These are phyloP conservation scores for Marmota monax DNA, from an alignment of 2,113 vertebrate genomes.

Conservation along the genomic window DNA sequence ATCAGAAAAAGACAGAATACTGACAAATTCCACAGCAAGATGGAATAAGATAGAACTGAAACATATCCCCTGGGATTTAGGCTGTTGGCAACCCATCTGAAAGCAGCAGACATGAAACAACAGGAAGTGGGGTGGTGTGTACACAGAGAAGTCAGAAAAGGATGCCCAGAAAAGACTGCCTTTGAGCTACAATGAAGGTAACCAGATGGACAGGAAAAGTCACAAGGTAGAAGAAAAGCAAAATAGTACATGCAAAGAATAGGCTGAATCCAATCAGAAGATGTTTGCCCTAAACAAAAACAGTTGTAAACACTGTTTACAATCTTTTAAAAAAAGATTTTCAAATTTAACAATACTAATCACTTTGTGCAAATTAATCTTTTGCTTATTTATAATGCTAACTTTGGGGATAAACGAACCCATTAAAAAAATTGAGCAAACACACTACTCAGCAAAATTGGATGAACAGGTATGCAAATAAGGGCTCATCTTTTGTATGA, in stretches of 20 bases:
- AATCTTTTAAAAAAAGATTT: background rate
- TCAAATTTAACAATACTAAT: background rate
- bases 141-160: background rate
- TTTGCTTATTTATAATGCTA: conserved; percentile 35
- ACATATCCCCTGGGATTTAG: background rate
- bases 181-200: background rate
- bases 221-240: background rate
- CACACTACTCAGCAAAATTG: background rate
- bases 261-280: background rate
- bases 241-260: background rate
- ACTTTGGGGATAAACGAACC: background rate
- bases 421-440: conserved; percentile 8
- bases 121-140: too few relatives aligned
- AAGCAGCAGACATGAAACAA: too few relatives aligned
- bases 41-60: background rate
- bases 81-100: background rate
- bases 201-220: background rate
- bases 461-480: background rate
- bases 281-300: background rate
- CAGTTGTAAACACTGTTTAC: background rate
- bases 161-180: background rate
- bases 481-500: background rate
- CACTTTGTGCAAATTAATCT: conserved; percentile 12
- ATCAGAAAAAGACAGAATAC: background rate
- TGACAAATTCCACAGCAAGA: background rate